Percentiles rank a stretch among this genome's conserved stretches.
phyloP scores from a whole-genome alignment of 2,888 invertebrate genomes.

The Andrena marginata region DNA sequence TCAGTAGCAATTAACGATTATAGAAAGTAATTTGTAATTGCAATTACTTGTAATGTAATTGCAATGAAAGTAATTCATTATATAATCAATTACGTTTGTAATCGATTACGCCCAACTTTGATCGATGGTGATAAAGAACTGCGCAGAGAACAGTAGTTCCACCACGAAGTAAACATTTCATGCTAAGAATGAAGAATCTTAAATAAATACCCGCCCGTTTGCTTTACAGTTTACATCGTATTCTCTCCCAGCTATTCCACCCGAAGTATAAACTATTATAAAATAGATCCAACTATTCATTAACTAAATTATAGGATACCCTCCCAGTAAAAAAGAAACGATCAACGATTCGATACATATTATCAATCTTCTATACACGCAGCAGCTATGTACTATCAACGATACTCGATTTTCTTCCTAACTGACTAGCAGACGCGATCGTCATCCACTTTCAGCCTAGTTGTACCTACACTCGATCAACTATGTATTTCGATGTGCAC shows the following conservation, averaged over 20 bases:
- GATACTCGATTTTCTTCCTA: background rate
- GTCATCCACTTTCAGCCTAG: background rate
- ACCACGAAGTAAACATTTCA: background rate
- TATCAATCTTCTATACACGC: background rate
- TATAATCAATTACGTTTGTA: no score
- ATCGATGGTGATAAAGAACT: no score
- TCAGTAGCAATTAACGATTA: no score
- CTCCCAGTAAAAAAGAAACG: conserved; percentile 1
- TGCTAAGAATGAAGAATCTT: conserved; percentile 10
- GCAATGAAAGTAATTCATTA: no score
- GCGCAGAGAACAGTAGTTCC: background rate
- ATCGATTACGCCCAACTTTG: no score
- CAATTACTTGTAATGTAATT: no score
- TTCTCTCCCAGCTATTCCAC: background rate
- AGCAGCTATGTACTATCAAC: background rate
- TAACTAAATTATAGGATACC: conserved; percentile 1
- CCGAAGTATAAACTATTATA: conserved; percentile 26
- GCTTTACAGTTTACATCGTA: conserved; percentile 23
- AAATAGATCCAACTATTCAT: conserved; percentile 4
- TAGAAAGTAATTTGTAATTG: no score
- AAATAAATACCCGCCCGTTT: conserved; percentile 42
- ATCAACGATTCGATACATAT: background rate
- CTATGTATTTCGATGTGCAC: background rate
- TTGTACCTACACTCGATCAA: background rate
- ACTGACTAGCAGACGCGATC: conserved; percentile 3